Evolutionary conservation across 1,140 invertebrate species (phyloP).

Genomic region (Drosophila bocki): DNA sequence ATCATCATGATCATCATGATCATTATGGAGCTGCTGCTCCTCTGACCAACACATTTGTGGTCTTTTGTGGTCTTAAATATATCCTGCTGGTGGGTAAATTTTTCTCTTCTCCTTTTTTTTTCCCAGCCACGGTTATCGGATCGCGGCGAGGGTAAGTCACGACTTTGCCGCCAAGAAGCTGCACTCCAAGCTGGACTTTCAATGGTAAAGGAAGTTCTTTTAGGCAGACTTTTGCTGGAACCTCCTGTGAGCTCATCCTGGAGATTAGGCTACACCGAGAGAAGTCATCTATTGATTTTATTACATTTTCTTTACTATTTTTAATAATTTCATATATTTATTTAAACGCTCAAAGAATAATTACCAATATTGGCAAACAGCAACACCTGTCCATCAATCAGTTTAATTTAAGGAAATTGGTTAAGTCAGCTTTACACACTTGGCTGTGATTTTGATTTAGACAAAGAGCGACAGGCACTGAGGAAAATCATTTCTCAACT

Average conservation of each 20-base stretch:
- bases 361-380: too few species aligned
- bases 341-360: too few species aligned
- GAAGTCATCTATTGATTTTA: too few species aligned
- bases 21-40: conserved; percentile 6
- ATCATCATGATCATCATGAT: conserved; percentile 25
- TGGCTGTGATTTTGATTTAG: not conserved
- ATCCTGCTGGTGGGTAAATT: conserved; percentile 84
- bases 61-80: conserved; percentile 81
- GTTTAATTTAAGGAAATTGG: not conserved
- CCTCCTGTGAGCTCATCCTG: conserved; percentile 20
- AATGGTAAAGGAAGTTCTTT: not conserved
- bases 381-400: conserved; percentile 11
- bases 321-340: too few species aligned
- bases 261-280: not conserved
- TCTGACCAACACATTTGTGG: conserved; percentile 66
- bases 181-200: conserved; percentile 26
- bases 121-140: conserved; percentile 70
- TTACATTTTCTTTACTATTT: too few species aligned
- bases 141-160: conserved; percentile 75
- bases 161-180: conserved; percentile 64
- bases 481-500: not conserved
- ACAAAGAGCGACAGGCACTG: not conserved
- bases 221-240: not conserved
- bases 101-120: conserved; percentile 57
- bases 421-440: conserved; percentile 19